phyloP scores from a whole-genome alignment of 2,797 vertebrate genomes.

The Chanos chanos region DNA sequence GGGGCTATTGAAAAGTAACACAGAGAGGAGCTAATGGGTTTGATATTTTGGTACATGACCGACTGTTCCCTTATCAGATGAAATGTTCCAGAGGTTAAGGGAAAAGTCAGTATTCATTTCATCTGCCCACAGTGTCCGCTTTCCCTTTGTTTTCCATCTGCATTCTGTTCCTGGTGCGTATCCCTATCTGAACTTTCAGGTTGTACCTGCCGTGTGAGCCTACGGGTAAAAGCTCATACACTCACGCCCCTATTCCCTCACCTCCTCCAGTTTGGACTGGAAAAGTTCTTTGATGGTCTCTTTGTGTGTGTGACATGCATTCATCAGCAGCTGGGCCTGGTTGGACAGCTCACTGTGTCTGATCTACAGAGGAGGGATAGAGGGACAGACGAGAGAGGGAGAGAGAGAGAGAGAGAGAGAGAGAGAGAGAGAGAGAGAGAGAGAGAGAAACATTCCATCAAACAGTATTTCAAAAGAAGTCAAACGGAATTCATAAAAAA shows the following conservation, averaged over 20 bases:
- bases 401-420: background rate
- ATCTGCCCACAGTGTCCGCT: no score
- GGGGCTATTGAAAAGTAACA: no score
- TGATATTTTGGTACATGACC: no score
- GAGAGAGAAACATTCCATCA: background rate
- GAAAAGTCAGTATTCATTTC: no score
- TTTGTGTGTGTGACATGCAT: slow-evolving; percentile 90
- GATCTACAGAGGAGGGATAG: slow-evolving; percentile 65
- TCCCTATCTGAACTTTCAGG: no score
- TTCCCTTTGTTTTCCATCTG: no score
- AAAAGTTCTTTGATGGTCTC: slow-evolving; percentile 92
- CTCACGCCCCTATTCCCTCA: slow-evolving; percentile 47
- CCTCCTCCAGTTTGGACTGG: slow-evolving; percentile 96
- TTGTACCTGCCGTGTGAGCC: background rate
- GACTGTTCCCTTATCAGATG: no score
- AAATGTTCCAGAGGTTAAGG: no score
- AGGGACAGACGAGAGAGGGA: background rate
- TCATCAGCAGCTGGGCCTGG: slow-evolving; percentile 87
- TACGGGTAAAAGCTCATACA: background rate
- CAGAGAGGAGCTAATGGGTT: no score
- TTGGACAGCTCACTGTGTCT: slow-evolving; percentile 87
- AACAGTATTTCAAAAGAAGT: background rate
- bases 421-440: background rate
- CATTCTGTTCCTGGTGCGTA: no score
- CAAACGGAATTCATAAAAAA: background rate